Base-by-base conservation (phyloP, 2,113 vertebrate genomes). In the Anhinga rufa region DNA sequence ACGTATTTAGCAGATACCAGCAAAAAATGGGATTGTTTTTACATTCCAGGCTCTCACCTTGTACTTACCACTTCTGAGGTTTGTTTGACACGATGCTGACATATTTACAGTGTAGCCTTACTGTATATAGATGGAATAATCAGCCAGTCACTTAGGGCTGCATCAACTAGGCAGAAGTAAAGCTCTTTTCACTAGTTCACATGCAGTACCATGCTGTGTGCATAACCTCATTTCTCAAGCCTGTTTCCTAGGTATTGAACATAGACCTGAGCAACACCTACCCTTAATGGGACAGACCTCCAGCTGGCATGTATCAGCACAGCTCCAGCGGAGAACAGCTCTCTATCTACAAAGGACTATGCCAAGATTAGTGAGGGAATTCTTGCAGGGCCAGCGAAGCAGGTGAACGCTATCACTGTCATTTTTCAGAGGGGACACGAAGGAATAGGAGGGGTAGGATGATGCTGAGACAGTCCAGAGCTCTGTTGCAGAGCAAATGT, bases 31-130 rank as follows among this genome's bases (percentile, higher is more conserved):
- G 49, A 31, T 89, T 85, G 77, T 91, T 95, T 95, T 84, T 89
- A 58, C 92, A 77, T 94, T 93, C 92, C 89, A 48, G 54, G n/a
- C 84, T 91, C 89, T 97, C 92, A 96, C 92, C 94, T 97, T 87
- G 58, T 78, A 70, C 89, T 96, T 85, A 70, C 44, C 78, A 51
- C 86, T 97, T 92, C 74, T 87, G 89, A 96, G 88, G 83, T 93
- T 92, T 97, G 92, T 95, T 96, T 95, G 91, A 95, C 94, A 34
- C 9, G 14, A 72, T 0, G 6, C 92, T 91, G 91, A 87, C 46
- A 34, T 96, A 95, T 96, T 95, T 97, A 89, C 81, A 91, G 93
- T 66, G 84, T 90, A 72, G 78, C 75, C 94, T 96, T 92, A 86
- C 94, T 95, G 97, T 95, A 58, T 89, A 86, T 74, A 95, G 94